These are phyloP conservation scores for Alcedo quadribrachys DNA, from an alignment of 2,797 vertebrate species.

Conservation along the genomic window DNA sequence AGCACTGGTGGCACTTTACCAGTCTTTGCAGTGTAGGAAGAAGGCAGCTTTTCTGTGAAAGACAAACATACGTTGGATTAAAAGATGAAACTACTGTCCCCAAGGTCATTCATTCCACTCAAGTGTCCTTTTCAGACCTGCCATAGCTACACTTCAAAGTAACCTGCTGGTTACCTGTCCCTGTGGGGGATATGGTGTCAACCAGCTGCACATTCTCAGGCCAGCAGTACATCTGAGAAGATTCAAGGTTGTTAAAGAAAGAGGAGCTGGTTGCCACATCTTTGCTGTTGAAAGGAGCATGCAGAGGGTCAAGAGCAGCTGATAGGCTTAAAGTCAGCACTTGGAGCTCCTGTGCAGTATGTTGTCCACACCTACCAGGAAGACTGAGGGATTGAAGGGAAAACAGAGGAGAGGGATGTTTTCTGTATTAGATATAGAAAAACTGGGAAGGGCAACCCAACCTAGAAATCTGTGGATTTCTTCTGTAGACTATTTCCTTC, in stretches of 20 bases:
- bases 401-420: background rate
- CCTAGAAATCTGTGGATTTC: background rate
- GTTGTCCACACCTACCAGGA: background rate
- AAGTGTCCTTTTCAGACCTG: background rate
- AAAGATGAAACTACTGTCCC: background rate
- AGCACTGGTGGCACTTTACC: conserved; percentile 44
- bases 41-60: conserved; percentile 57
- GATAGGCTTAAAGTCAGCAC: background rate
- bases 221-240: background rate
- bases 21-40: conserved; percentile 8
- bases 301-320: background rate
- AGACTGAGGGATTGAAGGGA: background rate
- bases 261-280: background rate
- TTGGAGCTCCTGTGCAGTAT: background rate
- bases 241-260: background rate
- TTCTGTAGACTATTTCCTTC: background rate
- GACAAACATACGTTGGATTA: background rate
- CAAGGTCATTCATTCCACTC: background rate
- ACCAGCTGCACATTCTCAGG: background rate
- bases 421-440: background rate
- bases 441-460: background rate
- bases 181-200: background rate
- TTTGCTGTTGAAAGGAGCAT: background rate
- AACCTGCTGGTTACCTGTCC: background rate
- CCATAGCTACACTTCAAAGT: background rate